Evolutionary conservation across 2,797 vertebrate species (phyloP), one percentile per base, ranked within the genome.

Genomic region (Sebastiscus albofasciatus): DNA sequence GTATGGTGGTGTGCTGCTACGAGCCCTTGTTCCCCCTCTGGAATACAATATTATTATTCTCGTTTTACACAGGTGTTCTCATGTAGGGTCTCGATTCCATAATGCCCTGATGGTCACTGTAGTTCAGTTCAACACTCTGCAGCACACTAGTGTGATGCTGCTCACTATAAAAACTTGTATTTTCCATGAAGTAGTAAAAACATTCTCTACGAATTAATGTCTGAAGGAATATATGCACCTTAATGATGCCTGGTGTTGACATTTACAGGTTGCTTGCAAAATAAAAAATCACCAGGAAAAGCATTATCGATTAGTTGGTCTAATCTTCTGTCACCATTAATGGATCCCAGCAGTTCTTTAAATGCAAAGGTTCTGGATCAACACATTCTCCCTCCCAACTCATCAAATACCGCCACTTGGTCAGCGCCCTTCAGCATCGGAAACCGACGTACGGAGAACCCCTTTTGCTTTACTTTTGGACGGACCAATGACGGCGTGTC

Each of bases 391-490:
- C 7, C 42, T 46, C 7, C 42, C 42, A 46, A 46, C 42, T 46
- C 14, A 0, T 42, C 39, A 42, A 42, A 42, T 42, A 42, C 0
- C 13, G 13, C 5, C 1, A 6, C 13, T 42, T 16, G 39, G 39
- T 42, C 39, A 16, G 39, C 0, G 0, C 0, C 39, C 39, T 2
- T 42, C 39, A 0, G 39, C 39, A 42, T 42, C 0, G 5, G 39
- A 42, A 42, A 42, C 13, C 0, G 0, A 42, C 5, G 5, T 42
- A 42, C 13, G 0, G 39, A 0, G 2, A 42, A 3, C 39, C 39
- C 39, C 39, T 42, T 13, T 42, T 42, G 39, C 13, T 0, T 0
- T 42, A 42, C 39, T 42, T 42, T 42, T 16, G 39, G 39, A 42
- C 39, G 2, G 13, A 42, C 39, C 39, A 42, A 42, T 0, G 39